Conservation (phyloP, 92 coral and sea anemone genomes). For the Porites rus region DNA sequence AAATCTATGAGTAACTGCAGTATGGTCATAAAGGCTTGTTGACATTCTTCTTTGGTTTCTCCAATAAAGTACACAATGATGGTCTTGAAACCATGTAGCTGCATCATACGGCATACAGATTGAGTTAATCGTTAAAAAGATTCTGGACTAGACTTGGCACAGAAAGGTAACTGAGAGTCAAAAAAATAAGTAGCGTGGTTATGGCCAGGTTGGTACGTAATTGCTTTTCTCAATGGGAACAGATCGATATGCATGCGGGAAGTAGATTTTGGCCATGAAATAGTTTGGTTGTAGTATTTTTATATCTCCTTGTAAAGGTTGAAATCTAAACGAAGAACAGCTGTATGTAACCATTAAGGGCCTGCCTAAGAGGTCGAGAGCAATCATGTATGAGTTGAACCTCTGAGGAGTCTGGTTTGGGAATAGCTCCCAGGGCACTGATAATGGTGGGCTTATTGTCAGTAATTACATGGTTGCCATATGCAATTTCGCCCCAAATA, state of each 20-base stretch:
- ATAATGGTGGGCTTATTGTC: constrained; percentile 39
- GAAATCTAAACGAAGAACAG: constrained; percentile 30
- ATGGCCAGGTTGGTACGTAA: constrained; percentile 26
- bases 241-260: constrained; percentile 46
- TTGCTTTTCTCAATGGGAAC: constrained; percentile 41
- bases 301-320: constrained; percentile 21
- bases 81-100: background rate
- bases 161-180: constrained; percentile 34
- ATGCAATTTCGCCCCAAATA: background rate
- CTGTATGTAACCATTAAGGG: constrained; percentile 47
- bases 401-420: constrained; percentile 54
- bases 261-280: constrained; percentile 53
- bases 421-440: constrained; percentile 65
- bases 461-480: constrained; percentile 35
- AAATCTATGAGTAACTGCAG: background rate
- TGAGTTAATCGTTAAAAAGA: background rate
- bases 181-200: constrained; percentile 24
- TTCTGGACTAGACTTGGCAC: constrained; percentile 19
- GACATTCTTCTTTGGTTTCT: background rate
- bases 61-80: background rate
- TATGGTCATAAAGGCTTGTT: background rate
- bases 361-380: constrained; percentile 48
- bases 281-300: background rate
- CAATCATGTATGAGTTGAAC: constrained; percentile 53
- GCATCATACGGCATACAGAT: background rate